Conservation (phyloP, 64 coral and sea anemone genomes). For the Platygyra sinensis region DNA sequence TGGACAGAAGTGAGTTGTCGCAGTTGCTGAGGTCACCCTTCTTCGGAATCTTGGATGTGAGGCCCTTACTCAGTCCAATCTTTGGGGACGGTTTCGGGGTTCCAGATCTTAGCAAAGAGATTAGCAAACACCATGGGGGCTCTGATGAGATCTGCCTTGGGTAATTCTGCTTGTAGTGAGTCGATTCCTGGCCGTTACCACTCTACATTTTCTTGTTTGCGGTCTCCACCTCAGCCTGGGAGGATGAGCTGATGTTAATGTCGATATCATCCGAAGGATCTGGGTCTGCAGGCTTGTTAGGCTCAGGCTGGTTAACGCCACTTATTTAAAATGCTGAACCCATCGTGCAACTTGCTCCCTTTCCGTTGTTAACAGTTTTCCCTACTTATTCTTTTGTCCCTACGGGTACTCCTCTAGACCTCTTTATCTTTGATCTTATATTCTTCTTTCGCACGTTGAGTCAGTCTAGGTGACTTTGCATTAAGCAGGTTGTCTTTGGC, state of each 20-base stretch:
- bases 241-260: slow-evolving; percentile 6
- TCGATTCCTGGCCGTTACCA: neutral
- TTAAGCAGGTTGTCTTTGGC: slow-evolving; percentile 21
- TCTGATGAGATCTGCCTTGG: slow-evolving; percentile 18
- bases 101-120: slow-evolving; percentile 53
- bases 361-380: neutral
- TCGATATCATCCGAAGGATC: neutral
- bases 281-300: neutral
- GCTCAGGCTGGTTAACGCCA: slow-evolving; percentile 8
- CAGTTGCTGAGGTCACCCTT: too few relatives aligned
- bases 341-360: neutral
- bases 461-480: slow-evolving; percentile 29
- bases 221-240: neutral
- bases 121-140: neutral
- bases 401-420: slow-evolving; percentile 12
- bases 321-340: slow-evolving; percentile 1
- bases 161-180: slow-evolving; percentile 31
- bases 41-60: too few relatives aligned
- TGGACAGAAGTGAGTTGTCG: too few relatives aligned
- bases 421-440: slow-evolving; percentile 36
- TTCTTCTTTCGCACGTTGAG: neutral
- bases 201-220: neutral
- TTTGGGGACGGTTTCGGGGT: neutral
- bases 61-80: too few relatives aligned
- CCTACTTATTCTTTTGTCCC: neutral